A percentile compares a stretch with the other conserved stretches of the same genome.
These are phyloP conservation scores for Camelus dromedarius DNA, from an alignment of 2,113 vertebrate species.

Conservation along the genomic window DNA sequence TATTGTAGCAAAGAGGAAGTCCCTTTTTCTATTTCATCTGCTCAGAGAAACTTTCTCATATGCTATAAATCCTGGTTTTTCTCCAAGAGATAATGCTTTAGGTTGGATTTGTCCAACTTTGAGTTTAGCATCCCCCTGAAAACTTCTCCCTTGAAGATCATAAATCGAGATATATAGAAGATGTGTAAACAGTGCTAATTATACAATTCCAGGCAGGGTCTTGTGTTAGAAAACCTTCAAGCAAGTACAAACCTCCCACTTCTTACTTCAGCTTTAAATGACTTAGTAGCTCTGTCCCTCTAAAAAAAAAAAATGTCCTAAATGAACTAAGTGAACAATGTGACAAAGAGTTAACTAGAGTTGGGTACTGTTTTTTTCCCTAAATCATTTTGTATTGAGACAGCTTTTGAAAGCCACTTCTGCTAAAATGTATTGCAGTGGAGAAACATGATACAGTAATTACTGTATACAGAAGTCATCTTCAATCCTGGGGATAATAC, in stretches of 20 bases:
- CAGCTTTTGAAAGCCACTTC: constrained; percentile 72
- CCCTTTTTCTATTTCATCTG: not conserved
- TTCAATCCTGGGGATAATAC: constrained; percentile 67
- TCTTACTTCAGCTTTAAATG: constrained; percentile 48
- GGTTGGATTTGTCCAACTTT: constrained; percentile 43
- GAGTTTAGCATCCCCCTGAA: constrained; percentile 17
- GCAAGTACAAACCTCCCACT: not conserved
- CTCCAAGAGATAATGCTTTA: not conserved
- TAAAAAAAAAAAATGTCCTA: not conserved
- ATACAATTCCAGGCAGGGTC: not conserved
- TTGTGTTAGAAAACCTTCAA: constrained; percentile 1
- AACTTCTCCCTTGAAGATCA: not conserved
- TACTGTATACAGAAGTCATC: constrained; percentile 61
- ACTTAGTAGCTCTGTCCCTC: not conserved
- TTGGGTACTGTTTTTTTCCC: constrained; percentile 8
- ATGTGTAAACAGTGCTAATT: constrained; percentile 28
- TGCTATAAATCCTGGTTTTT: not conserved
- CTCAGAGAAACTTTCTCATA: not conserved
- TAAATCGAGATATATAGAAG: not conserved
- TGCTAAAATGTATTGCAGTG: constrained; percentile 67
- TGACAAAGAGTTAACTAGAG: constrained; percentile 56
- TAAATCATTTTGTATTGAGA: constrained; percentile 76
- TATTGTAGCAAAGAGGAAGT: not conserved
- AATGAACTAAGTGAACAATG: constrained; percentile 1
- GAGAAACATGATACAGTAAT: constrained; percentile 62